phyloP scores from a whole-genome alignment of 2,888 invertebrate species.

The Vanessa cardui region DNA sequence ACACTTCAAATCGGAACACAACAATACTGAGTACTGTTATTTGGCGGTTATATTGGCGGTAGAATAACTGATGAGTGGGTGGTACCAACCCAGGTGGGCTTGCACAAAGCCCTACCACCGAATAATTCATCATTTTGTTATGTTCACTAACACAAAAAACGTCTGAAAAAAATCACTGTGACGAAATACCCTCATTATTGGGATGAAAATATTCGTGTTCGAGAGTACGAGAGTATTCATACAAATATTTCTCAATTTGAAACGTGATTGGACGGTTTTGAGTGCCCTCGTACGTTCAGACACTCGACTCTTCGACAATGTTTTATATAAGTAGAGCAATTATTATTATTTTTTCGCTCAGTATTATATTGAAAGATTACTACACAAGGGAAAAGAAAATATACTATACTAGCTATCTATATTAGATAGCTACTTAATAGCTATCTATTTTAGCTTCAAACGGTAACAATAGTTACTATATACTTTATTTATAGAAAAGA shows the following conservation, averaged over 20 bases:
- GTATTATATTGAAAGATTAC: background rate
- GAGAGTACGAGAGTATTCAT: slow-evolving; percentile 21
- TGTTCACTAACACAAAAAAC: no score
- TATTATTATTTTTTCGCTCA: slow-evolving; percentile 9
- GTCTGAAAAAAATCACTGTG: no score
- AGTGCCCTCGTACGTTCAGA: slow-evolving; percentile 29
- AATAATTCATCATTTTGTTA: no score
- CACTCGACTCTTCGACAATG: slow-evolving; percentile 13
- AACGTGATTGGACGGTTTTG: slow-evolving; percentile 20
- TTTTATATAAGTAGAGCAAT: slow-evolving; percentile 23
- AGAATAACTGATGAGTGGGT: no score
- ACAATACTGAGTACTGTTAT: no score
- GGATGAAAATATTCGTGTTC: slow-evolving; percentile 8
- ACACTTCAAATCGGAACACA: no score
- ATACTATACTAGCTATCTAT: no score
- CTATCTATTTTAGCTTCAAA: no score
- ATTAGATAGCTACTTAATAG: no score
- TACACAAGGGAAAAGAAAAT: background rate
- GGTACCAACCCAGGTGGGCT: no score
- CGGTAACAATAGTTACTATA: background rate
- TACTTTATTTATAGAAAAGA: background rate
- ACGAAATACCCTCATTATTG: background rate
- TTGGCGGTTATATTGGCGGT: no score
- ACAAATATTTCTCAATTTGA: slow-evolving; percentile 15
- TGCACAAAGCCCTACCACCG: no score